Evolutionary conservation across 2,888 invertebrate species (phyloP), one percentile per base, ranked within the genome.

Genomic region (Brachyopa scutellaris): DNA sequence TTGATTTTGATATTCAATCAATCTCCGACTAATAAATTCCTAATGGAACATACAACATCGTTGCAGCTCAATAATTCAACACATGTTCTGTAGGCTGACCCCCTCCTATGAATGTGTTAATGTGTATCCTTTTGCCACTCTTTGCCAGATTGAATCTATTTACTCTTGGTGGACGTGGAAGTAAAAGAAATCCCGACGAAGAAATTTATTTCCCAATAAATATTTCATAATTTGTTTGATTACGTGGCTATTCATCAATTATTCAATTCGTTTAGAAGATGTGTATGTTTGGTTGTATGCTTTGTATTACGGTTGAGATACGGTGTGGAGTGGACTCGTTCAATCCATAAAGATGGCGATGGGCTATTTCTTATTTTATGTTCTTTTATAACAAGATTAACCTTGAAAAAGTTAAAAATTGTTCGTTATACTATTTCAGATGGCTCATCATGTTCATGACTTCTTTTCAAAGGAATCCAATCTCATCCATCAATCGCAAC

Each of bases 401-500:
- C n/a, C n/a, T n/a, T n/a, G n/a, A n/a, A n/a, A n/a, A n/a, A n/a
- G n/a, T n/a, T n/a, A n/a, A n/a, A n/a, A n/a, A n/a, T n/a, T 36
- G 11, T 36, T 11, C 2, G 1, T 36, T 8, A 36, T 38, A 17
- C 19, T 7, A 11, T 49, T 70, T 7, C 23, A 77, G 67, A 69
- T 77, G 76, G 8, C 55, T 17, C 57, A 77, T 31, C 53, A 42
- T 0, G 11, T 6, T 19, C 3, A 5, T 26, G 87, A 88, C 67
- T 66, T 85, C 9, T 88, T 85, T 61, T 86, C 86, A 92, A 95
- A 87, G 88, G 96, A 97, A 88, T 93, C 93, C 62, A 95, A 95
- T 90, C 93, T 97, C 92, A 94, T 95, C 87, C 93, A 94, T 88
- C 94, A 94, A 91, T 94, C 95, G 82, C 91, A 92, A 31, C 92